phyloP scores from a whole-genome alignment of 2,888 invertebrate genomes.

The Brachypterus glaber region DNA sequence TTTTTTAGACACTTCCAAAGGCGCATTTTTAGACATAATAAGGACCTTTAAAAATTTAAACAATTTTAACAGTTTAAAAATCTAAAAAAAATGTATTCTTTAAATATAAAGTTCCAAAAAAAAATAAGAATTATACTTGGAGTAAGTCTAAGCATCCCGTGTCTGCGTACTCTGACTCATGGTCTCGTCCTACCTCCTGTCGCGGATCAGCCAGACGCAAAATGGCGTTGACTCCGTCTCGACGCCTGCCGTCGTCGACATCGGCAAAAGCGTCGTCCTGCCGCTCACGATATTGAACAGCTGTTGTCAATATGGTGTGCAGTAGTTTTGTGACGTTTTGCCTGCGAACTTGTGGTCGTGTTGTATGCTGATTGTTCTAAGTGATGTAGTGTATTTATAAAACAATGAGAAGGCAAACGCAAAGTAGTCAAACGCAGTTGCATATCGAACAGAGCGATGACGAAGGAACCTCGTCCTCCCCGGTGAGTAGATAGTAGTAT shows the following conservation, averaged over 20 bases:
- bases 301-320: slow-evolving; percentile 23
- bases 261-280: slow-evolving; percentile 3
- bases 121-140: too few relatives aligned
- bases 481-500: too few relatives aligned
- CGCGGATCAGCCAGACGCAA: too few relatives aligned
- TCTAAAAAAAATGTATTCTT: too few relatives aligned
- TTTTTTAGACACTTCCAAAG: too few relatives aligned
- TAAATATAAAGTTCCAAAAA: too few relatives aligned
- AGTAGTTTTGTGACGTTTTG: slow-evolving; percentile 11
- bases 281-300: slow-evolving; percentile 27
- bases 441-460: slow-evolving; percentile 44
- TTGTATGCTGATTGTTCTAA: slow-evolving; percentile 14
- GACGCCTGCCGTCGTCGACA: slow-evolving; percentile 23
- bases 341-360: slow-evolving; percentile 12
- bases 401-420: slow-evolving; percentile 32
- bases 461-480: slow-evolving; percentile 44
- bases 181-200: too few relatives aligned
- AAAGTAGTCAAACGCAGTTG: slow-evolving; percentile 31
- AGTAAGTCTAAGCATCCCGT: too few relatives aligned
- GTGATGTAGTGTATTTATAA: slow-evolving; percentile 11
- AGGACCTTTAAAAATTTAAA: too few relatives aligned
- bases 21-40: too few relatives aligned
- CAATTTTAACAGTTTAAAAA: too few relatives aligned
- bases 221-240: slow-evolving; percentile 27
- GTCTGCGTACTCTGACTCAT: too few relatives aligned